A percentile compares a stretch with the other conserved stretches of the same genome.
Evolutionary conservation across 2,888 invertebrate species (phyloP).

Genomic region (Drosophila setosimentum): DNA sequence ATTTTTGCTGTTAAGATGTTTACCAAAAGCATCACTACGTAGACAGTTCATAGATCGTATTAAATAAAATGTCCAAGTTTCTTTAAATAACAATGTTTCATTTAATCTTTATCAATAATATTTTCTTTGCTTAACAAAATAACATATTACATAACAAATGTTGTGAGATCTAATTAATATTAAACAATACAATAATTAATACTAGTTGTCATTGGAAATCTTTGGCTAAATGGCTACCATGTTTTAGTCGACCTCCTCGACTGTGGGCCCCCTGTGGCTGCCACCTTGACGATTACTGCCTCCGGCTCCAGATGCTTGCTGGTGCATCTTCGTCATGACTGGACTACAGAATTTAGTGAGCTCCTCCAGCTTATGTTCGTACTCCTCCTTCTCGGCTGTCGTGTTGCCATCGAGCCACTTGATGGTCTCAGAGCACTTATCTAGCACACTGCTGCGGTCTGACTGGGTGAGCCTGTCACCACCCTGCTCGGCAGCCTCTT

Average conservation of each 20-base stretch:
- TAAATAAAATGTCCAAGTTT: background rate
- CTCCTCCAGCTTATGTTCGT: conserved; percentile 86
- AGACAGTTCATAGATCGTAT: background rate
- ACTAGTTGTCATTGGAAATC: background rate
- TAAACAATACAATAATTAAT: background rate
- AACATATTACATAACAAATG: background rate
- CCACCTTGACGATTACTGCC: conserved; percentile 85
- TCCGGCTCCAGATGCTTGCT: conserved; percentile 51
- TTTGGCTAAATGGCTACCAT: background rate
- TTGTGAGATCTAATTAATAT: conserved; percentile 12
- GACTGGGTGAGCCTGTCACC: conserved; percentile 85
- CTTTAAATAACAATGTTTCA: background rate
- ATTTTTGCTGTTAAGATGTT: background rate
- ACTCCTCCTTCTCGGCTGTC: conserved; percentile 91
- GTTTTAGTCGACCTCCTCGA: conserved; percentile 62
- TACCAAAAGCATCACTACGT: background rate
- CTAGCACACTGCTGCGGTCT: conserved; percentile 45
- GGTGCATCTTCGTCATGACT: conserved; percentile 86
- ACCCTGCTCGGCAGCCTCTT: conserved; percentile 89
- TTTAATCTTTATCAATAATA: background rate
- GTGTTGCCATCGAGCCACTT: conserved; percentile 92
- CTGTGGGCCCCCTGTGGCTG: conserved; percentile 43
- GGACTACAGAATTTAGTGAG: conserved; percentile 84
- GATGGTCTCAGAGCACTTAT: conserved; percentile 88
- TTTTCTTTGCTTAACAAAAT: background rate